Evolutionary conservation across 2,113 vertebrate genomes (phyloP).

Genomic region (Butorides virescens): DNA sequence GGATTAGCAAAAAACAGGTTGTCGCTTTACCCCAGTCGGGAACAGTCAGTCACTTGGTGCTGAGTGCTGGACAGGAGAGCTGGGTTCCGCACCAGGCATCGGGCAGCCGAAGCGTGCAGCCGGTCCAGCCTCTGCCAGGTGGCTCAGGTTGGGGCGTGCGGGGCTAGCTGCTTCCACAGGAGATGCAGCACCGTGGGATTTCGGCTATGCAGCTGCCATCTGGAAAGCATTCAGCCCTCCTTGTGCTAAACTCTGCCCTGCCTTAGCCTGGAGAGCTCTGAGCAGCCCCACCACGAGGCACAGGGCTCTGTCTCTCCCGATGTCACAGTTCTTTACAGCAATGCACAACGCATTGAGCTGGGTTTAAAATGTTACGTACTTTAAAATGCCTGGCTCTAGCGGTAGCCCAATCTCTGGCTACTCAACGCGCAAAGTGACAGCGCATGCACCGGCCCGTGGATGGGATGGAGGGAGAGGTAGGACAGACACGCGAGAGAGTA

Average conservation of each 20-base stretch:
- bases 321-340: neutral
- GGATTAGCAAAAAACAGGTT: constrained; percentile 49
- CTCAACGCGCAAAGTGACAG: neutral
- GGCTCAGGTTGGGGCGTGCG: neutral
- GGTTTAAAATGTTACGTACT: neutral
- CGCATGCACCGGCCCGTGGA: neutral
- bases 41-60: neutral
- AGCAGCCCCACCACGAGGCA: neutral
- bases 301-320: neutral
- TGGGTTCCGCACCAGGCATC: neutral
- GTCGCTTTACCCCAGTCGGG: constrained; percentile 15
- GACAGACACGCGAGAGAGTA: neutral
- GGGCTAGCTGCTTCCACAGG: neutral
- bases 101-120: neutral
- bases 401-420: neutral
- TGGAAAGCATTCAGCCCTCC: neutral
- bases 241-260: neutral
- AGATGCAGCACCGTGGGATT: neutral
- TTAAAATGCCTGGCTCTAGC: neutral
- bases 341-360: neutral
- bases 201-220: neutral
- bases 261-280: neutral
- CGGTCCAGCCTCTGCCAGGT: neutral
- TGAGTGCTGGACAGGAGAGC: neutral
- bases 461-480: neutral